Evolutionary conservation across 2,797 vertebrate species (phyloP).

Genomic region (Trachops cirrhosus): DNA sequence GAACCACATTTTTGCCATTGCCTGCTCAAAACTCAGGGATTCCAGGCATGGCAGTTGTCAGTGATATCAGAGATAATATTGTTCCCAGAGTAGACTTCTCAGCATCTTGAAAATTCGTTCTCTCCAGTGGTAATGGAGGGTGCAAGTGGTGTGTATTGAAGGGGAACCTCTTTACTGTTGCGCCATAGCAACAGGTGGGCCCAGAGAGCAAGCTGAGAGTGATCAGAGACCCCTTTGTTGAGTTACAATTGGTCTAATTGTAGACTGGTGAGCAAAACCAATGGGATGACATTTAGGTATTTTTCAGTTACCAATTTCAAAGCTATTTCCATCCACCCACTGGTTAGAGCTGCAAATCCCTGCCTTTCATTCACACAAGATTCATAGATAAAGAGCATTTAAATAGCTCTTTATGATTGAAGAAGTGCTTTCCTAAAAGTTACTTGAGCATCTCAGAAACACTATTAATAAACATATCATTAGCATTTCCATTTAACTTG

Average conservation of each 20-base stretch:
- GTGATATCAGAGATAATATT: not conserved
- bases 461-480: not conserved
- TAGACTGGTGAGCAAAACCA: not conserved
- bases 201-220: not conserved
- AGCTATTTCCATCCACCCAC: not conserved
- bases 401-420: not conserved
- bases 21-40: not conserved
- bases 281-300: not conserved
- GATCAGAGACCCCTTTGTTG: not conserved
- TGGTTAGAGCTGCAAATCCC: not conserved
- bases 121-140: not conserved
- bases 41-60: not conserved
- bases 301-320: not conserved
- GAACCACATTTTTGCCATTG: not conserved
- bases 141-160: not conserved
- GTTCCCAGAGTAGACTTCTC: not conserved
- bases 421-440: not conserved
- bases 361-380: not conserved
- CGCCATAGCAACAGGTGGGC: not conserved
- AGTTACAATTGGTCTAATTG: not conserved
- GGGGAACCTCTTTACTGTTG: not conserved
- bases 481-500: not conserved
- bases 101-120: not conserved
- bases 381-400: not conserved
- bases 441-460: not conserved